Base-by-base conservation (phyloP, 1,140 invertebrate species). In the Cotesia chilonis region DNA sequence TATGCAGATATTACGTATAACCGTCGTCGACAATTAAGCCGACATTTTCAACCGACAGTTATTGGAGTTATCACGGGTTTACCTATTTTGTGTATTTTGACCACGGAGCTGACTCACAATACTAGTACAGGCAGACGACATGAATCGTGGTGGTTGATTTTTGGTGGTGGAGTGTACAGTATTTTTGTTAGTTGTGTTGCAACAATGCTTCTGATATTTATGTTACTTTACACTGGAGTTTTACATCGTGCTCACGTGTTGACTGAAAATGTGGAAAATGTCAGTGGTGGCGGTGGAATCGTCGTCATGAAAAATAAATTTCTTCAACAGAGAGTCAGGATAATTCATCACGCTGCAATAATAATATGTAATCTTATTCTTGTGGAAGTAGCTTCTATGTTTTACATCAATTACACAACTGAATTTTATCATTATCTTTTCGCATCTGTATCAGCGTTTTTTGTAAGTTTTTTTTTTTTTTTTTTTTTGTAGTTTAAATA, bases 361-460 rank as follows among this genome's bases (percentile, higher is more conserved):
- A 84, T 91, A 71, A 88, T 91, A 76, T 82, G 88, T 72, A 83
- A 88, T 66, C 89, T 90, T 68, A 83, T 90, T 36, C 82, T 86
- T 59, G 88, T 88, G 83, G 88, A 89, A 74, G 83, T 88, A 51
- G 87, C 89, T 69, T 90, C 90, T 73, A 87, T 91, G 69, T 85
- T 89, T 76, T 91, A 91, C 79, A 87, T 90, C 76, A 91, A 91
- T 86, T 86, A 88, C 61, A 84, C 84, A 63, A 86, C 88, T 74
- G 83, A 88, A 74, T 85, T 88, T 74, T 89, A 86, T 79, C 88
- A 89, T 76, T 90, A 91, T 77, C 80, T 89, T 70, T 91, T 91
- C 72, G 88, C 89, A 71, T 85, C 89, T 66, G 82, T 88, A 65
- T 88, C 89, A 75, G 88, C 88, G 72, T 80, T 89, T 71, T 78